Conservation (phyloP, 2,888 invertebrate species). For the Dendrolimus pini region DNA sequence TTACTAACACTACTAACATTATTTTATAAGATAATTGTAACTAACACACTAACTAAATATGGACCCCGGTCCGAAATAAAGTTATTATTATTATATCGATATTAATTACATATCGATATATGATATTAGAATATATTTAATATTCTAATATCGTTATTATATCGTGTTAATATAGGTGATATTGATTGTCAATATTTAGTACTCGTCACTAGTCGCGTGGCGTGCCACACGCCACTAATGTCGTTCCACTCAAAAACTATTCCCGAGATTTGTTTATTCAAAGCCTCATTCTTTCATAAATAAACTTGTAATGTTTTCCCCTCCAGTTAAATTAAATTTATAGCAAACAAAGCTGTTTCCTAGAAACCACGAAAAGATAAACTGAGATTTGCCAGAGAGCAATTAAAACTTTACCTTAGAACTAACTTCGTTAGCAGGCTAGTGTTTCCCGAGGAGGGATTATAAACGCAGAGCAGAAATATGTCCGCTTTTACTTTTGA, state of each 20-base stretch:
- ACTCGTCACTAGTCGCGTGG: slow-evolving; percentile 6
- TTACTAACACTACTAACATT: too few species aligned
- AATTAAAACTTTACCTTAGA: slow-evolving; percentile 74
- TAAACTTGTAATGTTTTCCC: slow-evolving; percentile 50
- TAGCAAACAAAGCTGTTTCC: slow-evolving; percentile 64
- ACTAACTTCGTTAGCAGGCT: slow-evolving; percentile 66
- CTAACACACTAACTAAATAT: too few species aligned
- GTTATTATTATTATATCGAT: too few species aligned
- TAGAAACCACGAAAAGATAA: slow-evolving; percentile 68
- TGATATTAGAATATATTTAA: too few species aligned
- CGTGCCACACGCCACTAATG: slow-evolving; percentile 24
- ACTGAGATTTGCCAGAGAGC: slow-evolving; percentile 68
- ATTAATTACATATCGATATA: too few species aligned
- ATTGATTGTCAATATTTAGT: too few species aligned
- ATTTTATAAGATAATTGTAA: too few species aligned
- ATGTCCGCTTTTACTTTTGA: slow-evolving; percentile 53
- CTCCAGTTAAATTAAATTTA: slow-evolving; percentile 63
- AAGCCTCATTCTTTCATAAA: slow-evolving; percentile 26
- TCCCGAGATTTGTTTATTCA: slow-evolving; percentile 21
- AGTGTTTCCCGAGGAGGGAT: slow-evolving; percentile 52
- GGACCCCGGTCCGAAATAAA: too few species aligned
- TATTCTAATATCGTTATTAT: too few species aligned
- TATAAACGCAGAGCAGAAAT: slow-evolving; percentile 56
- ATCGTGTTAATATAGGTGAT: too few species aligned
- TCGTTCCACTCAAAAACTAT: slow-evolving; percentile 17